phyloP scores from a whole-genome alignment of 2,113 vertebrate species.

The Capreolus pygargus region DNA sequence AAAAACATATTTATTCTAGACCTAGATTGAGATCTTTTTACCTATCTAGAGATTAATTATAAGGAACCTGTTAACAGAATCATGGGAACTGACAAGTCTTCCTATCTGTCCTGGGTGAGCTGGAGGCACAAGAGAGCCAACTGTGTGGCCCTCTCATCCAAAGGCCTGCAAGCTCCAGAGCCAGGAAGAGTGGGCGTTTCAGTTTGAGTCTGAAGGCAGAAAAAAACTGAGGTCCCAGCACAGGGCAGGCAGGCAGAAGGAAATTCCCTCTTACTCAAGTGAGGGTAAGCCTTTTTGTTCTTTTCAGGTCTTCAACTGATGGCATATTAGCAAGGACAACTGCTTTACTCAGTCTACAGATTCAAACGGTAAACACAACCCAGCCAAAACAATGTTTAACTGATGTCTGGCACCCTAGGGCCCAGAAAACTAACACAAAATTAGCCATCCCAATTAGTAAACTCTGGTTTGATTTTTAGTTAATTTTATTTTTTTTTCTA shows the following conservation, averaged over 20 bases:
- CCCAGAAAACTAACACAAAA: background rate
- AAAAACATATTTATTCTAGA: background rate
- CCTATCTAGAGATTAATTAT: background rate
- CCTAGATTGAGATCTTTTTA: background rate
- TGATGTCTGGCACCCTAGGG: background rate
- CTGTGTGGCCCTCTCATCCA: background rate
- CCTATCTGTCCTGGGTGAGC: background rate
- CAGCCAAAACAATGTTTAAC: background rate
- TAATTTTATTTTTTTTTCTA: slow-evolving; percentile 9
- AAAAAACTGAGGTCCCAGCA: background rate
- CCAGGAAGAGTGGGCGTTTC: background rate
- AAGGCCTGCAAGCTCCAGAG: background rate
- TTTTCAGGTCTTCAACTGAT: background rate
- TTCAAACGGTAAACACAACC: background rate
- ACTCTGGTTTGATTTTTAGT: slow-evolving; percentile 39
- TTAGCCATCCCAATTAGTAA: background rate
- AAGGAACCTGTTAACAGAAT: background rate
- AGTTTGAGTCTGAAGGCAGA: background rate
- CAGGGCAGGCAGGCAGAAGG: background rate
- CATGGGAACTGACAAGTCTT: background rate
- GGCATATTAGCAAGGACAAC: background rate
- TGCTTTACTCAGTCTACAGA: background rate
- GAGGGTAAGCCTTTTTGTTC: background rate
- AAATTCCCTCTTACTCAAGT: background rate
- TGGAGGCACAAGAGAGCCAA: background rate